Percentiles rank a stretch among this genome's conserved stretches.
phyloP scores from a whole-genome alignment of 2,113 vertebrate genomes.

The Girardinichthys multiradiatus region DNA sequence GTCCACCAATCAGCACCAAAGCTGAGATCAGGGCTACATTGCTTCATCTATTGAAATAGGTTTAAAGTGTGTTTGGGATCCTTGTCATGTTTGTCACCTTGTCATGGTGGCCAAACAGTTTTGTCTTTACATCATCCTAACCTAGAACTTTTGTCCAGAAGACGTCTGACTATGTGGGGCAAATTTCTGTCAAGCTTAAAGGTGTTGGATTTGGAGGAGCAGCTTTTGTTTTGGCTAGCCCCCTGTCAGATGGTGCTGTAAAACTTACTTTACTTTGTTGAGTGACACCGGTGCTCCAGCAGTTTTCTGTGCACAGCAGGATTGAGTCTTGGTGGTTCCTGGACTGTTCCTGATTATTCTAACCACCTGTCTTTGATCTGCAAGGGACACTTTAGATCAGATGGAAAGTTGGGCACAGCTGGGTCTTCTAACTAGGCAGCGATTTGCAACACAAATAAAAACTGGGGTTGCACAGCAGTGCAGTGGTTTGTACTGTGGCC shows the following conservation, averaged over 20 bases:
- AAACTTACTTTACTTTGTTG: background rate
- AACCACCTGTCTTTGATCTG: no score
- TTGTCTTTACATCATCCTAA: no score
- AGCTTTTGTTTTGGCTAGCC: background rate
- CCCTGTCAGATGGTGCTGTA: background rate
- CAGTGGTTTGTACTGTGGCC: no score
- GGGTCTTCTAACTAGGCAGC: no score
- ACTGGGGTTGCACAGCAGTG: no score
- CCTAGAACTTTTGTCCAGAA: background rate
- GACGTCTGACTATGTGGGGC: no score
- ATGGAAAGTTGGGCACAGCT: no score
- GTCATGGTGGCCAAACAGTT: background rate
- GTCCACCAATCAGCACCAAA: no score
- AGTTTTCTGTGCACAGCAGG: background rate
- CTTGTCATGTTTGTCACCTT: background rate
- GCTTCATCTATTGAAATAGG: no score
- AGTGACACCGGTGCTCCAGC: background rate
- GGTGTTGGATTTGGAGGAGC: background rate
- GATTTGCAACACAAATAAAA: background rate
- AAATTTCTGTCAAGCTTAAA: no score
- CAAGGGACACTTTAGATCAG: background rate
- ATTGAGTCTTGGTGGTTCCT: background rate
- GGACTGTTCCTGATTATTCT: background rate
- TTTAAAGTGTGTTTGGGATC: no score
- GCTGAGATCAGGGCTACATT: no score